phyloP scores from a whole-genome alignment of 1,140 invertebrate genomes.

The Megalonaias nervosa region DNA sequence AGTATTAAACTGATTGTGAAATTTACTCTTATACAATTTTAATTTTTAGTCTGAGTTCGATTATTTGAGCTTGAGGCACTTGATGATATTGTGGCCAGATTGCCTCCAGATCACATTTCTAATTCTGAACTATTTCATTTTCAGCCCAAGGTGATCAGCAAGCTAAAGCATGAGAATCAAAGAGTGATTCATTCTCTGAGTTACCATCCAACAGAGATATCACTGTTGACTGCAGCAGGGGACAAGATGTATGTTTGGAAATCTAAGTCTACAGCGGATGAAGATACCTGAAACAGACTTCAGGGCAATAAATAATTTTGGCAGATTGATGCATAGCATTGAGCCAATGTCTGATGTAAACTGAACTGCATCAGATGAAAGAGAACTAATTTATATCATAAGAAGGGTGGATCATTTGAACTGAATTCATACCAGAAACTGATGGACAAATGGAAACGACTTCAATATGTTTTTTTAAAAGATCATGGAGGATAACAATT shows the following conservation, averaged over 20 bases:
- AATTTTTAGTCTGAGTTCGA: not conserved
- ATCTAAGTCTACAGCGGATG: slow-evolving; percentile 32
- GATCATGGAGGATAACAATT: too few species aligned
- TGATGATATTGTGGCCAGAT: not conserved
- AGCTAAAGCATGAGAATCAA: slow-evolving; percentile 57
- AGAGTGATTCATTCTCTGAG: slow-evolving; percentile 73
- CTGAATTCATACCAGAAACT: too few species aligned
- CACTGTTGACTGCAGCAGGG: slow-evolving; percentile 72
- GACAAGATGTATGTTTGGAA: slow-evolving; percentile 74
- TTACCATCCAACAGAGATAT: slow-evolving; percentile 72
- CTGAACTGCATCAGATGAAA: too few species aligned
- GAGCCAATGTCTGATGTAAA: too few species aligned
- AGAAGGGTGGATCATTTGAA: too few species aligned
- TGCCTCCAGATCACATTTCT: not conserved
- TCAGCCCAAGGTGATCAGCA: slow-evolving; percentile 75
- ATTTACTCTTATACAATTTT: not conserved
- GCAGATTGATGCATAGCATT: too few species aligned
- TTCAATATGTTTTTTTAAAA: too few species aligned
- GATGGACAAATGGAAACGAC: too few species aligned
- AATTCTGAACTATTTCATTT: slow-evolving; percentile 24
- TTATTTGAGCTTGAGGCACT: not conserved
- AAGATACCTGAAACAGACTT: slow-evolving; percentile 31
- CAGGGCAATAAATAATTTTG: too few species aligned
- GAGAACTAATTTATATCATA: too few species aligned
- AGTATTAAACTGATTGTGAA: too few species aligned